phyloP scores from a whole-genome alignment of 2,888 invertebrate genomes.

The Patella pellucida region DNA sequence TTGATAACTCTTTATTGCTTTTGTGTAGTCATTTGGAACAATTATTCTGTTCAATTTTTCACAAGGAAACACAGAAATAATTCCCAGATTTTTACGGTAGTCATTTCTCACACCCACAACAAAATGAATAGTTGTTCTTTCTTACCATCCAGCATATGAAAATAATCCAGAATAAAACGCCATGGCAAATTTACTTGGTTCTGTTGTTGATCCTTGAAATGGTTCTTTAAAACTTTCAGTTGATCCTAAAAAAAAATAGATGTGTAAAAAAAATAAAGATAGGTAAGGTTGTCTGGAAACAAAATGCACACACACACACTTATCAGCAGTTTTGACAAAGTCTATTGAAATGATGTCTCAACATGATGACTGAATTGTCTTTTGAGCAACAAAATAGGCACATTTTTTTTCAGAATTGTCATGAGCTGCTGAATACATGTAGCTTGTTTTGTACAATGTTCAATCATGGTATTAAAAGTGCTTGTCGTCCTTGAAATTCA shows the following conservation, averaged over 20 bases:
- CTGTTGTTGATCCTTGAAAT: constrained; percentile 52
- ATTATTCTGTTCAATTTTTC: background rate
- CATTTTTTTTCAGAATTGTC: too few species aligned
- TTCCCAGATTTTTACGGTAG: too few species aligned
- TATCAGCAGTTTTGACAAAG: background rate
- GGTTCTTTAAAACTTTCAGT: constrained; percentile 74
- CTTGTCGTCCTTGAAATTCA: too few species aligned
- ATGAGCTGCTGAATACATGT: too few species aligned
- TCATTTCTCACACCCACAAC: too few species aligned
- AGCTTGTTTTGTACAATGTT: too few species aligned
- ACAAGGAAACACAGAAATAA: background rate
- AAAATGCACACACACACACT: background rate
- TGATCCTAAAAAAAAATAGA: constrained; percentile 75
- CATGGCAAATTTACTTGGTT: constrained; percentile 62
- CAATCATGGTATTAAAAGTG: too few species aligned
- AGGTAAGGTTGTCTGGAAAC: background rate
- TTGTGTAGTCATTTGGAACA: too few species aligned
- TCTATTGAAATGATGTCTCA: too few species aligned
- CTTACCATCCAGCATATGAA: constrained; percentile 70
- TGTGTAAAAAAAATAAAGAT: background rate
- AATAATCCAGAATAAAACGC: constrained; percentile 70
- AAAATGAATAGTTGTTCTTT: background rate
- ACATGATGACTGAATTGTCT: too few species aligned
- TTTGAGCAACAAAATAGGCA: too few species aligned
- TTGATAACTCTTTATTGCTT: too few species aligned